Evolutionary conservation across 2,113 vertebrate genomes (phyloP).

Genomic region (Columbina picui): DNA sequence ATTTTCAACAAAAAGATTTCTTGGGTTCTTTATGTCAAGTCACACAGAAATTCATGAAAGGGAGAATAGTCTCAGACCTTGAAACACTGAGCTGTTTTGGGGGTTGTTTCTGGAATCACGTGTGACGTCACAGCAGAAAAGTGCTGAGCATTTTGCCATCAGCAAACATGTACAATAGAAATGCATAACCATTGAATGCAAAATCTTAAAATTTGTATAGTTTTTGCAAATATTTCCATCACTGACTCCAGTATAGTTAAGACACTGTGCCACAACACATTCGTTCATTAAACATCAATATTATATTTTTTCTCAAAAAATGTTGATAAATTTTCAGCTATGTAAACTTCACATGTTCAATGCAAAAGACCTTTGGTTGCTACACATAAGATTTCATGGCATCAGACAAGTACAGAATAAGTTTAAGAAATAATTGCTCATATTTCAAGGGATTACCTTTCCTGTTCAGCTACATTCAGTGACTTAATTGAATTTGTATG

Average conservation of each 20-base stretch:
- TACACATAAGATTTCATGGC: not conserved
- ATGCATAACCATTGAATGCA: not conserved
- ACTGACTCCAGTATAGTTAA: not conserved
- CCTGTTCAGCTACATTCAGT: not conserved
- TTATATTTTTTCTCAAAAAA: not conserved
- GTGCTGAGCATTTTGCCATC: not conserved
- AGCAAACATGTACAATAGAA: not conserved
- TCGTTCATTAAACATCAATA: not conserved
- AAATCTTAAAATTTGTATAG: not conserved
- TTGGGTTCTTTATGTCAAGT: not conserved
- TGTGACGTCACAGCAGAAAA: not conserved
- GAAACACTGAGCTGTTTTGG: not conserved
- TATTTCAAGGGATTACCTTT: not conserved
- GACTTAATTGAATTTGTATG: not conserved
- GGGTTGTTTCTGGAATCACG: not conserved
- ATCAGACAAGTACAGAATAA: not conserved
- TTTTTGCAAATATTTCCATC: not conserved
- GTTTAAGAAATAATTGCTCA: not conserved
- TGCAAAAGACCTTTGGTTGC: not conserved
- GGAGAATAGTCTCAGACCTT: not conserved
- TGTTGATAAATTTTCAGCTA: not conserved
- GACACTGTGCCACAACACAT: accelerated
- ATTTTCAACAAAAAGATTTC: not conserved
- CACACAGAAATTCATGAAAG: not conserved
- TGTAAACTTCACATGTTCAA: not conserved